phyloP scores from a whole-genome alignment of 1,140 invertebrate genomes.

The Cotesia typhae region DNA sequence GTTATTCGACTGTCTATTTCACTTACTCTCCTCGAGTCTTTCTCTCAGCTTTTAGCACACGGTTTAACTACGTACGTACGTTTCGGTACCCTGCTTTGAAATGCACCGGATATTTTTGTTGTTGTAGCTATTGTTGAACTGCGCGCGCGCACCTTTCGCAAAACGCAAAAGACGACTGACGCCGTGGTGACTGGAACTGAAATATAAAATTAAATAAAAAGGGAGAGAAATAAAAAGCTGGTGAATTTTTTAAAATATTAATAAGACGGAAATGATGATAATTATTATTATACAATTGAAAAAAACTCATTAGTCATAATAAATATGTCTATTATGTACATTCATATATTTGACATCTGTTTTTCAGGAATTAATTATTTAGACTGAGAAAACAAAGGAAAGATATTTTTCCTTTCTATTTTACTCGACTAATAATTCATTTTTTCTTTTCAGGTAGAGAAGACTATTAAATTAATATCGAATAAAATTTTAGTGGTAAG shows the following conservation, averaged over 20 bases:
- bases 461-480: too few species aligned
- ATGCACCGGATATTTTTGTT: conserved; percentile 48
- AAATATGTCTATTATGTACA: too few species aligned
- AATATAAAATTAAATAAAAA: neutral
- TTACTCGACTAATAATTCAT: too few species aligned
- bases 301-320: too few species aligned
- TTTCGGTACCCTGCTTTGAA: conserved; percentile 38
- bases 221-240: neutral
- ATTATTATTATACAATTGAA: neutral
- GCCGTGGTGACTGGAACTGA: neutral
- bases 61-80: conserved; percentile 7
- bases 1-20: neutral
- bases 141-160: conserved; percentile 45
- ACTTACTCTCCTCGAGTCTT: neutral
- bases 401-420: too few species aligned
- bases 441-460: too few species aligned
- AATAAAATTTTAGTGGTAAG: too few species aligned
- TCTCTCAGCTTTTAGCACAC: conserved; percentile 8
- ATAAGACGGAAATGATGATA: neutral
- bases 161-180: neutral
- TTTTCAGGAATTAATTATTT: too few species aligned
- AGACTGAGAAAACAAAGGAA: too few species aligned
- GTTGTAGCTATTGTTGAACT: conserved; percentile 35
- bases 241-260: too few species aligned
- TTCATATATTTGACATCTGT: too few species aligned